phyloP scores from a whole-genome alignment of 1,140 invertebrate genomes.

The Ptiloglossa arizonensis region DNA sequence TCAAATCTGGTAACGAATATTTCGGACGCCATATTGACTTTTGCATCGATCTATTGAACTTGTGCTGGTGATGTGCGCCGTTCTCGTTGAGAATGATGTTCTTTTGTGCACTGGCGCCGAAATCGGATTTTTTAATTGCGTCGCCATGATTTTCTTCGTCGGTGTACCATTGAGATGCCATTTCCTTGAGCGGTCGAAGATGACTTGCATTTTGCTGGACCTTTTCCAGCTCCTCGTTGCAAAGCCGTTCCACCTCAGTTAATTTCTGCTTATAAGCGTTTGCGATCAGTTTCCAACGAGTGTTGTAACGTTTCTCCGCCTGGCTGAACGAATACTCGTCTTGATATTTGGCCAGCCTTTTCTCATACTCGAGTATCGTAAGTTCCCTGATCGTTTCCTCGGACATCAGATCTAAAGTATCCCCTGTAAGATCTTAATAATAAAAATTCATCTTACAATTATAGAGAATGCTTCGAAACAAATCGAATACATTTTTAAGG shows the following conservation, averaged over 20 bases:
- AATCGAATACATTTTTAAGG: neutral
- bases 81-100: neutral
- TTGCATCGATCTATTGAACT: slow-evolving; percentile 42
- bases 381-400: slow-evolving; percentile 42
- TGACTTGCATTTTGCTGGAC: slow-evolving; percentile 56
- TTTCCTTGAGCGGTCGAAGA: slow-evolving; percentile 62
- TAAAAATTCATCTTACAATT: no score
- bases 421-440: slow-evolving; percentile 9
- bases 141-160: slow-evolving; percentile 56
- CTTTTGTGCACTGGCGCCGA: neutral
- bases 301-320: slow-evolving; percentile 64
- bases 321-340: slow-evolving; percentile 50
- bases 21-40: slow-evolving; percentile 65
- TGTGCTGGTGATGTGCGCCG: neutral
- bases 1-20: slow-evolving; percentile 59
- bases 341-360: slow-evolving; percentile 66
- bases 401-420: slow-evolving; percentile 37
- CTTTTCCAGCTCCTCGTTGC: slow-evolving; percentile 67
- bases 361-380: slow-evolving; percentile 66
- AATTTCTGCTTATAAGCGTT: slow-evolving; percentile 62
- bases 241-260: slow-evolving; percentile 64
- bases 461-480: no score
- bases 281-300: slow-evolving; percentile 53
- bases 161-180: slow-evolving; percentile 61
- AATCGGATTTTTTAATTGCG: slow-evolving; percentile 7